phyloP scores from a whole-genome alignment of 2,888 invertebrate species.

The Poecilus cupreus region DNA sequence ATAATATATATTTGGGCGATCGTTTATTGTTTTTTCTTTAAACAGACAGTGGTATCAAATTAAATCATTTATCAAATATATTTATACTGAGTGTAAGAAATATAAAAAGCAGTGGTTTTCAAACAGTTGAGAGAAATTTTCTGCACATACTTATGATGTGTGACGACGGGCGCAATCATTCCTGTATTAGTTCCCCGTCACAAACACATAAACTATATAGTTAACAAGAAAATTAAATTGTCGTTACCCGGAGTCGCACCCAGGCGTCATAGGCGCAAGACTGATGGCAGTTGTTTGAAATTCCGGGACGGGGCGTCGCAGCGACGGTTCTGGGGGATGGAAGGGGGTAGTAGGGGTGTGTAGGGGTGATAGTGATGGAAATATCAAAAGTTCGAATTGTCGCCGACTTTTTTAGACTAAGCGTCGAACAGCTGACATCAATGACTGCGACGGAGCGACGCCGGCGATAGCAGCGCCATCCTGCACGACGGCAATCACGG shows the following conservation, averaged over 20 bases:
- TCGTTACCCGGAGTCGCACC: not conserved
- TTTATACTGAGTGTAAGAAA: too few relatives aligned
- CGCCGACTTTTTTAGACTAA: constrained; percentile 42
- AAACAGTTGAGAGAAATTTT: too few relatives aligned
- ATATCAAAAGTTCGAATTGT: constrained; percentile 61
- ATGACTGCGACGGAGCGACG: not conserved
- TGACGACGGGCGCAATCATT: constrained; percentile 1
- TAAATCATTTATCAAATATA: too few relatives aligned
- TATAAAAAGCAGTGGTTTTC: too few relatives aligned
- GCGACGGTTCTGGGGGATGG: not conserved
- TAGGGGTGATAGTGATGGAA: constrained; percentile 47
- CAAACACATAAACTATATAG: constrained; percentile 17
- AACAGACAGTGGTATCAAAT: too few relatives aligned
- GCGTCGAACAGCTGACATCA: constrained; percentile 31
- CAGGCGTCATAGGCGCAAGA: constrained; percentile 27
- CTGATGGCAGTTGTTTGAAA: constrained; percentile 55
- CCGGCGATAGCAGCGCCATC: too few relatives aligned
- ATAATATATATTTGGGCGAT: too few relatives aligned
- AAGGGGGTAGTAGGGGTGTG: not conserved
- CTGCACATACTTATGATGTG: too few relatives aligned
- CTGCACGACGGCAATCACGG: constrained; percentile 26
- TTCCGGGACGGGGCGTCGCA: too few relatives aligned
- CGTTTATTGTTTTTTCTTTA: too few relatives aligned
- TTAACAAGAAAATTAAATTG: constrained; percentile 21
- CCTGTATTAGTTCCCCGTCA: not conserved